These are phyloP conservation scores for Melipona bicolor DNA, from an alignment of 2,888 invertebrate species.

Conservation along the genomic window DNA sequence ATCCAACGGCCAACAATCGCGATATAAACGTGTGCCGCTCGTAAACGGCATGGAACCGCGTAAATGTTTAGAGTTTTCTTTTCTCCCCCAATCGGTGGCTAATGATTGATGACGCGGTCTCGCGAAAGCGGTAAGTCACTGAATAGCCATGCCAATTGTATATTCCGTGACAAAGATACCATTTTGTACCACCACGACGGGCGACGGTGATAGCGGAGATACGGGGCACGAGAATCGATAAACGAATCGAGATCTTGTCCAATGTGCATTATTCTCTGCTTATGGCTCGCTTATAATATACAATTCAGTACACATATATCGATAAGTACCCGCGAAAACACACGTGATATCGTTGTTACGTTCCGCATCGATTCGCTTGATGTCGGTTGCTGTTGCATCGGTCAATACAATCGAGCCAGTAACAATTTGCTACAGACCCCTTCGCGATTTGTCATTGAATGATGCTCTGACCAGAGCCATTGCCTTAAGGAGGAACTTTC, in stretches of 20 bases:
- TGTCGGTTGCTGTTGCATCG: neutral
- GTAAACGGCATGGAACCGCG: slow-evolving; percentile 42
- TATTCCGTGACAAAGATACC: slow-evolving; percentile 12
- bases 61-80: slow-evolving; percentile 49
- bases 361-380: slow-evolving; percentile 54
- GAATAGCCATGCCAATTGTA: neutral
- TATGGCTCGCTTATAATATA: slow-evolving; percentile 11
- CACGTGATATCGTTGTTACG: slow-evolving; percentile 58
- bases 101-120: slow-evolving; percentile 54
- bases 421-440: slow-evolving; percentile 45
- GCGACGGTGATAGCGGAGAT: slow-evolving; percentile 43
- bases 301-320: neutral
- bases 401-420: neutral
- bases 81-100: slow-evolving; percentile 37
- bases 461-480: slow-evolving; percentile 16
- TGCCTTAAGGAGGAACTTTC: slow-evolving; percentile 19
- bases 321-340: slow-evolving; percentile 53
- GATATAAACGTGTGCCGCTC: slow-evolving; percentile 26
- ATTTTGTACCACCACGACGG: slow-evolving; percentile 6
- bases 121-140: slow-evolving; percentile 45
- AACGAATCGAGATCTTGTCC: slow-evolving; percentile 57
- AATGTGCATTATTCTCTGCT: slow-evolving; percentile 37
- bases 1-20: slow-evolving; percentile 32
- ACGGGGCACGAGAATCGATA: slow-evolving; percentile 45
- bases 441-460: slow-evolving; percentile 42